Conservation (phyloP, 2,113 vertebrate species). For the Globicephala melas region DNA sequence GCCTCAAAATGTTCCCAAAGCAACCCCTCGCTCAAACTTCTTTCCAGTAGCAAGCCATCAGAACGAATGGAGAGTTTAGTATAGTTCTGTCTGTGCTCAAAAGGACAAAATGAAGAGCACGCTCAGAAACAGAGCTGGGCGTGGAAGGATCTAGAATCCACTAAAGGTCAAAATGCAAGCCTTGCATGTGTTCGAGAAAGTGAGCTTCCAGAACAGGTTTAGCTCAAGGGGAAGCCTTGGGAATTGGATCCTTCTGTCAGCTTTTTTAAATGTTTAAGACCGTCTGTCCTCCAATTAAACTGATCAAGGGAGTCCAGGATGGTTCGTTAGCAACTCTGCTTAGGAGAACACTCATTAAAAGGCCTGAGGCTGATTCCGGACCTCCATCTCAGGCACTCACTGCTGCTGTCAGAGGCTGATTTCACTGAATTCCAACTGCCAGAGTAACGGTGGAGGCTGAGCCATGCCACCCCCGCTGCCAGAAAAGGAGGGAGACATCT, state of each 20-base stretch:
- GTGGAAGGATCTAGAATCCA: conserved; percentile 24
- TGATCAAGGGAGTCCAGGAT: conserved; percentile 71
- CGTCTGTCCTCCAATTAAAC: conserved; percentile 74
- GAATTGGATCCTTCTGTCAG: conserved; percentile 74
- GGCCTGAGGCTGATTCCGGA: conserved; percentile 34
- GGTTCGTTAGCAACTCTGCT: background rate
- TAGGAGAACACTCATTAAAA: conserved; percentile 57
- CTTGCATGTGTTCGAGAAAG: conserved; percentile 29
- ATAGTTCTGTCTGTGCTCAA: conserved; percentile 35
- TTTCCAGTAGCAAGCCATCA: conserved; percentile 57
- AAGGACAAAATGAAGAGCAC: conserved; percentile 62
- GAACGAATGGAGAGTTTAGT: conserved; percentile 56
- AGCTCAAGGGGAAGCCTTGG: conserved; percentile 63
- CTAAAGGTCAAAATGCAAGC: conserved; percentile 63
- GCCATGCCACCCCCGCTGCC: background rate
- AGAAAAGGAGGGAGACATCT: conserved; percentile 43
- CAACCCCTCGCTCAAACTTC: conserved; percentile 30
- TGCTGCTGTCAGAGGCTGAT: conserved; percentile 49
- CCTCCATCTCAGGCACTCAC: background rate
- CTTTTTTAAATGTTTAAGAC: conserved; percentile 75
- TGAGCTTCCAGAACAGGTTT: conserved; percentile 59
- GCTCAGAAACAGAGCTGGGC: conserved; percentile 70
- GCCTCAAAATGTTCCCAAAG: background rate
- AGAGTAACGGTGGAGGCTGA: conserved; percentile 21
- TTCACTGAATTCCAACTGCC: conserved; percentile 40